Evolutionary conservation across 2,888 invertebrate species (phyloP), one percentile per base, ranked within the genome.

Genomic region (Azorinus chamasolen): DNA sequence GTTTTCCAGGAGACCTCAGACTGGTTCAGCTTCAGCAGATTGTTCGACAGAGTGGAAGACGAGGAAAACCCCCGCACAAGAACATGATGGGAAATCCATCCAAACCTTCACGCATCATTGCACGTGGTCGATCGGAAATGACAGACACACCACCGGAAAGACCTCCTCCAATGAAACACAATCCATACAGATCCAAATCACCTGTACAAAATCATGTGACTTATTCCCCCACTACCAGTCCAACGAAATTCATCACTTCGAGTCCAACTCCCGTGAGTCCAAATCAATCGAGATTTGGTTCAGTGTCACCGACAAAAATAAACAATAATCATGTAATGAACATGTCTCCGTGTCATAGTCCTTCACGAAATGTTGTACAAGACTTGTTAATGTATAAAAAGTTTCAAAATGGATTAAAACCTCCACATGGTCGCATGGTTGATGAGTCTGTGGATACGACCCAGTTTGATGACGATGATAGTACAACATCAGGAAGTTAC

Each of bases 351-450:
- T 51, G 62, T 63, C 70, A 70, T 51, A 77, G 76, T 66, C 76
- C 80, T 24, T 75, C 80, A 16, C 73, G 72, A 68, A 76, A 59
- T 71, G 76, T 77, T 22, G 76, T 80, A 39, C 80, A 80, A 45
- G 80, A 80, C 53, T 80, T 80, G 22, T 41, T 80, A 20, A 80
- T 76, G 80, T 80, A 80, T 61, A 80, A 80, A 73, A 73, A 77
- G 55, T 80, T 80, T 54, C 80, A 80, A 54, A 77, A 73, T 68
- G 80, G 80, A 45, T 57, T 80, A 16, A 59, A 61, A 20, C 73
- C 62, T 20, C 46, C 76, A 16, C 58, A 41, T 46, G 24, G 51
- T 6, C 43, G 70, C 16, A 61, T 63, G 2, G 45, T 73, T n/a
- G 80, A 73, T 37, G 80, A 80, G 55, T 80, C 80, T 8, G 70